phyloP scores from a whole-genome alignment of 2,888 invertebrate species.

The Epinotia demarniana region DNA sequence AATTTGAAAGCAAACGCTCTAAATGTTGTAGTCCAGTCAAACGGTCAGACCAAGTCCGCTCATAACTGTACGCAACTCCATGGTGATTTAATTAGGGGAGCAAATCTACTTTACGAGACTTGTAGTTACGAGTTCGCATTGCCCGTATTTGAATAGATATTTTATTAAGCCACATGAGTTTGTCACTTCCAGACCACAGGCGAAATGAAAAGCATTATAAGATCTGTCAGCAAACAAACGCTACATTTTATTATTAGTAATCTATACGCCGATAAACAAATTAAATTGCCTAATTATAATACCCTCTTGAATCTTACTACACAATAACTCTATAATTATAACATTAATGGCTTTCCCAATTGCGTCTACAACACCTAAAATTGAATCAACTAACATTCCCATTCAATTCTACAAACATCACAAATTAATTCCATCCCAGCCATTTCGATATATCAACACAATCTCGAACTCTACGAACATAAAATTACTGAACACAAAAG shows the following conservation, averaged over 20 bases:
- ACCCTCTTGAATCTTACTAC: background rate
- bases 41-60: background rate
- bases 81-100: no score
- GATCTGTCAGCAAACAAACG: no score
- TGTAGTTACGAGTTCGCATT: no score
- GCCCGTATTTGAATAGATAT: no score
- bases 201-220: no score
- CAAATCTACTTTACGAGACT: no score
- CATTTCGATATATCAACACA: background rate
- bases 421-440: background rate
- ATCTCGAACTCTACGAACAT: conserved; percentile 1
- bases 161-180: no score
- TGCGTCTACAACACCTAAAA: background rate
- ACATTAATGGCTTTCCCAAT: background rate
- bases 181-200: no score
- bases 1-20: background rate
- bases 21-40: background rate
- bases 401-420: background rate
- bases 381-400: background rate
- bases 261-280: background rate
- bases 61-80: no score
- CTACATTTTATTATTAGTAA: no score
- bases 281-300: background rate
- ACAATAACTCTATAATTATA: background rate
- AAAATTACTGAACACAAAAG: background rate